Evolutionary conservation across 2,797 vertebrate species (phyloP), one percentile per base, ranked within the genome.

Genomic region (Galago senegalensis): DNA sequence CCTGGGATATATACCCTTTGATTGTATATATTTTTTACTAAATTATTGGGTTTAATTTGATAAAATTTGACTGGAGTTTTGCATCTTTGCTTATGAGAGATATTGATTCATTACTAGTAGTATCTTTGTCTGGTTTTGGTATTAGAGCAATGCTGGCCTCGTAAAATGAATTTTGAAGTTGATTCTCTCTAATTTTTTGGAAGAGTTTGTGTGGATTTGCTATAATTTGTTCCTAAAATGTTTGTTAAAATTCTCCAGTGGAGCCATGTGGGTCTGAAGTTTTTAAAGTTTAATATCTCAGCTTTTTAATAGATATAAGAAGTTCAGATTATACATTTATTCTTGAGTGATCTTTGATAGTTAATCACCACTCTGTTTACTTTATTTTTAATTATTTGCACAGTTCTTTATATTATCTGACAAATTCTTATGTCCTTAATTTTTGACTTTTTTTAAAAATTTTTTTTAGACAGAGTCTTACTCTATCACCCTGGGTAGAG

Each of bases 331-430:
- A 60, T 76, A 40, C 67, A 34, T 76, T 72, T 65, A 49, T 61
- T 81, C 34, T 82, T 76, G 18, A 65, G 9, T 92, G 49, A 49
- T 40, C 18, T 29, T 56, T 29, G 27, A 46, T 56, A 76, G 77
- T 27, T 77, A 60, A 18, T 10, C 31, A 37, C 49, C 13, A 10
- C 25, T 79, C 17, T 56, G 14, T 61, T 65, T 14, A 12, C 31
- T 79, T 13, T 56, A 20, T 61, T 89, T 81, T 84, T 60, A 89
- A 75, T 88, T 93, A 49, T 70, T 89, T 89, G 21, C 7, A 25
- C 2, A 75, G 21, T 8, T 12, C 40, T 82, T 83, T 89, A 69
- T 8, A 70, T 56, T 76, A 69, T 27, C 31, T 82, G 60, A 70
- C 11, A 88, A 17, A 31, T 60, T 63, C 23, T 67, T 91, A 56